Conservation (phyloP, 2,113 vertebrate genomes). For the Pollachius pollachius region DNA sequence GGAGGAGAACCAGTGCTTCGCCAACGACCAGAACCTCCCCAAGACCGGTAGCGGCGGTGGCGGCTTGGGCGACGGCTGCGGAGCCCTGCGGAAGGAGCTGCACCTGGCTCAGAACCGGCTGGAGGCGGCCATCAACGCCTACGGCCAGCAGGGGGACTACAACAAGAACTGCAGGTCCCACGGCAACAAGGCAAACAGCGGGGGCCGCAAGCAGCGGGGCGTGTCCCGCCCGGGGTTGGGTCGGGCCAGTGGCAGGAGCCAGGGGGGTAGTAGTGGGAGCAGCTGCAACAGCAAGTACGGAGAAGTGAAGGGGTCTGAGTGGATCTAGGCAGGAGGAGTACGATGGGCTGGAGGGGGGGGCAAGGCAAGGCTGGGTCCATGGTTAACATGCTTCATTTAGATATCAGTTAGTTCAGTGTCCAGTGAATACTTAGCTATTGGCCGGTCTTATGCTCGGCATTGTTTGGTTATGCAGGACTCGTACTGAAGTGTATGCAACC, state of each 20-base stretch:
- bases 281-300: conserved; percentile 76
- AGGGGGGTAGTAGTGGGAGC: conserved; percentile 47
- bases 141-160: conserved; percentile 56
- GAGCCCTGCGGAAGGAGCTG: conserved; percentile 75
- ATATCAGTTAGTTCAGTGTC: too few species aligned
- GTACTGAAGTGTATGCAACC: too few species aligned
- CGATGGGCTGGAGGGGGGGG: too few species aligned
- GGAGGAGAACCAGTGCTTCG: conserved; percentile 77
- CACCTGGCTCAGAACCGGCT: conserved; percentile 78
- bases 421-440: too few species aligned
- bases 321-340: conserved; percentile 52
- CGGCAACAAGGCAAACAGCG: conserved; percentile 76
- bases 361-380: too few species aligned
- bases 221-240: conserved; percentile 34
- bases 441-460: too few species aligned
- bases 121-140: conserved; percentile 78
- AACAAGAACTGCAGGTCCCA: conserved; percentile 51
- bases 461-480: too few species aligned
- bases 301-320: conserved; percentile 63
- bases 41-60: conserved; percentile 30
- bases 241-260: conserved; percentile 12
- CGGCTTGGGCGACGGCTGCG: conserved; percentile 54
- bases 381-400: too few species aligned
- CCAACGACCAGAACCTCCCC: conserved; percentile 78
- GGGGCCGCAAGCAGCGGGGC: conserved; percentile 68